Evolutionary conservation across 2,113 vertebrate species (phyloP).

Genomic region (Malurus alboscapulatus): DNA sequence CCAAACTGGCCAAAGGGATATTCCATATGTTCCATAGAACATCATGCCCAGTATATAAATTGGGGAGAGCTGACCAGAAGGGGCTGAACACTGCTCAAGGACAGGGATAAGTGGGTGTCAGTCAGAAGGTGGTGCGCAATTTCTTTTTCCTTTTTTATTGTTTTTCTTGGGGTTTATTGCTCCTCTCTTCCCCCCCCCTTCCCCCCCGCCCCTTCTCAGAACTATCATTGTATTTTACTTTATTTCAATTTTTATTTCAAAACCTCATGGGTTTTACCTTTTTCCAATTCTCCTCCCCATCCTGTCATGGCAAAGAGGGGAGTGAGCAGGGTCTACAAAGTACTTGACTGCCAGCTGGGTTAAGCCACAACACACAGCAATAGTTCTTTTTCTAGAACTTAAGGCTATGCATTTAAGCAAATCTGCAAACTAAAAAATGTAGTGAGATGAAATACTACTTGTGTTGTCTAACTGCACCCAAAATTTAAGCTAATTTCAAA

Average conservation of each 20-base stretch:
- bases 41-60: background rate
- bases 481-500: conserved; percentile 17
- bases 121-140: background rate
- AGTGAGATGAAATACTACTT: background rate
- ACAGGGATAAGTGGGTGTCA: background rate
- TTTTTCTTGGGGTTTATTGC: background rate
- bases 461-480: background rate
- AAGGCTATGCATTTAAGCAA: conserved; percentile 2
- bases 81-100: background rate
- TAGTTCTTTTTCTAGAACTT: background rate
- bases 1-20: background rate
- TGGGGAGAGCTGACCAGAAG: background rate
- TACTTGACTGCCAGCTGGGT: background rate
- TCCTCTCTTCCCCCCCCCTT: background rate
- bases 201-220: background rate
- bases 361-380: background rate
- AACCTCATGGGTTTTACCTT: background rate
- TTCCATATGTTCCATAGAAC: background rate
- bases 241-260: background rate
- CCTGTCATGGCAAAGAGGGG: accelerated
- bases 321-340: background rate
- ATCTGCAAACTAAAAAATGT: background rate
- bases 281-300: background rate
- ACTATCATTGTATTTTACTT: background rate
- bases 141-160: background rate